Conservation (phyloP, 1,140 invertebrate genomes). For the Rhagoletis pomonella region DNA sequence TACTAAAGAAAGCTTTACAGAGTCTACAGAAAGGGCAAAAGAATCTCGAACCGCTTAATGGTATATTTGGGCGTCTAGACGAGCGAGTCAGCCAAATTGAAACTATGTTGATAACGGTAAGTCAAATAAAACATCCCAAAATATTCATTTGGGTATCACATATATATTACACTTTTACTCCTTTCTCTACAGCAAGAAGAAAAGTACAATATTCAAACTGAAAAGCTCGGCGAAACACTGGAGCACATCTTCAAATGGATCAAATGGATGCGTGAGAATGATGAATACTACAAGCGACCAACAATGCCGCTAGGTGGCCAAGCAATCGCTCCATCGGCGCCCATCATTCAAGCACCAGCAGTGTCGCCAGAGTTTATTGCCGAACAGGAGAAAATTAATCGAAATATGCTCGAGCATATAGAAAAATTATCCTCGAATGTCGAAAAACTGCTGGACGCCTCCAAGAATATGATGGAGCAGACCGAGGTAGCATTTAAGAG, state of each 20-base stretch:
- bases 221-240: slow-evolving; percentile 81
- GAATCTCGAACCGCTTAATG: slow-evolving; percentile 81
- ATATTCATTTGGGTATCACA: background rate
- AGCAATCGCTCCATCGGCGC: slow-evolving; percentile 37
- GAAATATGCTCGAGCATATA: slow-evolving; percentile 77
- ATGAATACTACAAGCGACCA: slow-evolving; percentile 67
- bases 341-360: slow-evolving; percentile 50
- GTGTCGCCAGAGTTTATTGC: slow-evolving; percentile 64
- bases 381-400: slow-evolving; percentile 64
- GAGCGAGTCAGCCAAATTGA: slow-evolving; percentile 82
- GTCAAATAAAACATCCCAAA: slow-evolving; percentile 20
- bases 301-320: slow-evolving; percentile 70
- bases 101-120: slow-evolving; percentile 79
- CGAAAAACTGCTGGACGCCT: slow-evolving; percentile 75
- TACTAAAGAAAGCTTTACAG: slow-evolving; percentile 83
- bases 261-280: slow-evolving; percentile 77
- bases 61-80: slow-evolving; percentile 80
- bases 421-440: slow-evolving; percentile 77
- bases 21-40: slow-evolving; percentile 84
- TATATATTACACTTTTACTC: background rate
- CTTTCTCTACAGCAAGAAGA: slow-evolving; percentile 67
- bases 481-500: slow-evolving; percentile 62
- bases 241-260: slow-evolving; percentile 80
- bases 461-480: slow-evolving; percentile 62
- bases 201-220: slow-evolving; percentile 76